A percentile compares a stretch with the other conserved stretches of the same genome.
phyloP scores from a whole-genome alignment of 1,140 invertebrate species.

The Amphibalanus amphitrite region DNA sequence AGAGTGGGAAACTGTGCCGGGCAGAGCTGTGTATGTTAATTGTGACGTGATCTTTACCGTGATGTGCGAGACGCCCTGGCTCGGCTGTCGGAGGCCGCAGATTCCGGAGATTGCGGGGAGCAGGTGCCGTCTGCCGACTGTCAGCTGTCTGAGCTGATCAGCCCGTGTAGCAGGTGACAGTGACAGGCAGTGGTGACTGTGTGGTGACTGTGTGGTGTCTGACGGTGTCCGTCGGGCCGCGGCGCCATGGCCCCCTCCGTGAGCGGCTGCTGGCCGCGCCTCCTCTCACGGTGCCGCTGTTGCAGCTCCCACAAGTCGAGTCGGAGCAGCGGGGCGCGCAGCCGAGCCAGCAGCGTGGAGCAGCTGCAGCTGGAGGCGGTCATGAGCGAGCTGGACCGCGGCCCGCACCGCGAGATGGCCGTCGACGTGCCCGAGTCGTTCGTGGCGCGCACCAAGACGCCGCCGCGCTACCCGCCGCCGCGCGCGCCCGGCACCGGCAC shows the following conservation, averaged over 20 bases:
- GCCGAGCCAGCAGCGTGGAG: conserved; percentile 12
- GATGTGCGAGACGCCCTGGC: too few species aligned
- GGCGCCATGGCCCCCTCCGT: too few species aligned
- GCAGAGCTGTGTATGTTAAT: too few species aligned
- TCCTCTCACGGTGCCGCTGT: neutral
- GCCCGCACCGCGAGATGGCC: conserved; percentile 63
- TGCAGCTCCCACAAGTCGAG: conserved; percentile 19
- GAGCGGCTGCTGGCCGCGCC: neutral
- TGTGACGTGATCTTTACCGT: too few species aligned
- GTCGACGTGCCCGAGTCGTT: conserved; percentile 95
- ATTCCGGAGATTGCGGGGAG: too few species aligned
- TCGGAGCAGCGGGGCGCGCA: conserved; percentile 17
- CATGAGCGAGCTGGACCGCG: conserved; percentile 26
- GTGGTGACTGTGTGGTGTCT: too few species aligned
- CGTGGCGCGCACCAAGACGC: conserved; percentile 73
- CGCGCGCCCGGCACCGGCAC: neutral
- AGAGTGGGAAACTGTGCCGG: too few species aligned
- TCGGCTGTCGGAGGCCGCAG: too few species aligned
- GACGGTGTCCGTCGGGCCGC: neutral
- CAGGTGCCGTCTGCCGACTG: too few species aligned
- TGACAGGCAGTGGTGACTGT: too few species aligned
- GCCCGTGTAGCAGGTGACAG: too few species aligned
- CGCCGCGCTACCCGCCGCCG: conserved; percentile 55
- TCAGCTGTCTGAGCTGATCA: too few species aligned
- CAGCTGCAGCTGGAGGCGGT: conserved; percentile 25